A percentile compares a stretch with the other conserved stretches of the same genome.
Evolutionary conservation across 2,113 vertebrate species (phyloP).

Genomic region (Cynoglossus semilaevis): DNA sequence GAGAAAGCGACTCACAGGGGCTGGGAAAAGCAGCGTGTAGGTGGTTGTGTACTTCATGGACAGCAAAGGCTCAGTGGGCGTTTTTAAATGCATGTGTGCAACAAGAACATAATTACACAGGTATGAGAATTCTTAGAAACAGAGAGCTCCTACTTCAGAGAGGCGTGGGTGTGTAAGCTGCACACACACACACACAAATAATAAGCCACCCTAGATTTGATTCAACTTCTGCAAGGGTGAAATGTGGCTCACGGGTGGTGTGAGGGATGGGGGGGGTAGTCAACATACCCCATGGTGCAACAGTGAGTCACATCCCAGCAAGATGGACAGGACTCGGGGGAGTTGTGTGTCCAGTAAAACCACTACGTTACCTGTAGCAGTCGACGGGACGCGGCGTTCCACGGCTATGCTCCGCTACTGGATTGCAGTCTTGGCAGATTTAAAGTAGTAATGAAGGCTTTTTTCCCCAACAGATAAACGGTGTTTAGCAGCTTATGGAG

Average conservation of each 20-base stretch:
- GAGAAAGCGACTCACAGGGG: slow-evolving; percentile 58
- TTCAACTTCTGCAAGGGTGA: slow-evolving; percentile 53
- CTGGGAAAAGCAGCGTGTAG: slow-evolving; percentile 61
- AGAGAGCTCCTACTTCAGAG: slow-evolving; percentile 40
- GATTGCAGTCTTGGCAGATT: background rate
- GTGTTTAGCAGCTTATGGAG: too few relatives aligned
- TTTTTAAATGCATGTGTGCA: slow-evolving; percentile 53
- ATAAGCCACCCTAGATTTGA: slow-evolving; percentile 29
- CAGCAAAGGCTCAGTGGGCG: slow-evolving; percentile 64
- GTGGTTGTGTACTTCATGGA: slow-evolving; percentile 47
- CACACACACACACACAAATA: slow-evolving; percentile 15
- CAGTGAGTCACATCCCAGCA: slow-evolving; percentile 39
- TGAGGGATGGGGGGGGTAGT: slow-evolving; percentile 21
- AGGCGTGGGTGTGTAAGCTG: slow-evolving; percentile 29
- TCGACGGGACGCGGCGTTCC: background rate
- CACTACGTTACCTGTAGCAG: background rate
- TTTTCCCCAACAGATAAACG: too few relatives aligned
- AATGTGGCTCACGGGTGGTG: slow-evolving; percentile 24
- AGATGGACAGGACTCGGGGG: background rate
- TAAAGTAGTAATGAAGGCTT: background rate
- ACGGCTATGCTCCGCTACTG: background rate
- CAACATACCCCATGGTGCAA: slow-evolving; percentile 46
- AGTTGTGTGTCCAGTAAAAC: background rate
- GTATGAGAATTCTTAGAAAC: slow-evolving; percentile 50
- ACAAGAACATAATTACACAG: slow-evolving; percentile 61